Evolutionary conservation across 1,140 invertebrate species (phyloP), one percentile per base, ranked within the genome.

Genomic region (Lanistes nyassanus): DNA sequence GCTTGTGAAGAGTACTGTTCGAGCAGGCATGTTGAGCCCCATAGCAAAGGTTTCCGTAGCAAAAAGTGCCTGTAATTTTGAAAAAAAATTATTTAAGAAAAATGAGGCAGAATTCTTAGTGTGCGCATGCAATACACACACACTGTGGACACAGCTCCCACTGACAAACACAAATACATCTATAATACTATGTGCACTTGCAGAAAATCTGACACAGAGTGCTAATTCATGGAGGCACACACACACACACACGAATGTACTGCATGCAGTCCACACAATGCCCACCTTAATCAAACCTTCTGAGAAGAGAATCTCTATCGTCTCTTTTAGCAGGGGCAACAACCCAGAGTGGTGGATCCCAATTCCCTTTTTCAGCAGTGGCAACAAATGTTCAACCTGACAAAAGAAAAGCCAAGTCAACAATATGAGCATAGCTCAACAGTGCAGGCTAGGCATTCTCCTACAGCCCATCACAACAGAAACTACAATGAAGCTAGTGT

Each of bases 21-120:
- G 94, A 0, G 98, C 98, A 37, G 98, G 98, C 98, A 99, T 99
- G 90, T 99, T 99, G 0, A 99, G 89, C 7, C 98, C 98, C 98
- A 99, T 99, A 11, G 98, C 97, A 91, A 99, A 99, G 16, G 98
- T 99, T 91, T 99, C 98, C 0, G 98, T 99, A 0, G 98, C 98
- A 92, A 99, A 99, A 0, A 99, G 90, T 0, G 96, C 96, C 92
- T 91, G 79, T 76, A 86, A 83, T 66, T 47, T 55, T 51, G 68
- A 58, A 77, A 66, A 11, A 47, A 39, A 31, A 37, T 60, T 19
- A 36, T 34, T 34, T 64, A n/a, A 0, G 19, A 9, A 13, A 51
- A n/a, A n/a, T n/a, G n/a, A n/a, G n/a, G n/a, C n/a, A n/a, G n/a
- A n/a, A n/a, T n/a, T n/a, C 23, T 23, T 36, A 67, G 31, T 19